phyloP scores from a whole-genome alignment of 2,888 invertebrate species.

The Rugalucina vietnamica region DNA sequence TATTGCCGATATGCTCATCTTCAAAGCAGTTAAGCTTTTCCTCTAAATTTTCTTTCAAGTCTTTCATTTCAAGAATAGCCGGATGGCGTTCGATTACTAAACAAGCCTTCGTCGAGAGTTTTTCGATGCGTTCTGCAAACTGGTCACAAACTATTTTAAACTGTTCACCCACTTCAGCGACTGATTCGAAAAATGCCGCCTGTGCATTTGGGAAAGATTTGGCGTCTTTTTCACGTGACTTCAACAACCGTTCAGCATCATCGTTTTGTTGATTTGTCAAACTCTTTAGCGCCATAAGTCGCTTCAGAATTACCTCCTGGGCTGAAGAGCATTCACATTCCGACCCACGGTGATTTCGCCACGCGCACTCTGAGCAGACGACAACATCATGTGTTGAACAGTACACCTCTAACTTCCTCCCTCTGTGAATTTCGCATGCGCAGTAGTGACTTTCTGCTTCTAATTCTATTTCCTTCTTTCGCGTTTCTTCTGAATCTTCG shows the following conservation, averaged over 20 bases:
- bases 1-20: background rate
- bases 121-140: conserved; percentile 41
- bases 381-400: conserved; percentile 55
- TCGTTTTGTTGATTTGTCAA: conserved; percentile 47
- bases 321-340: conserved; percentile 49
- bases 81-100: conserved; percentile 37
- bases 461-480: background rate
- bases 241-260: conserved; percentile 38
- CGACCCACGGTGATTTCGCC: conserved; percentile 29
- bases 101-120: conserved; percentile 37
- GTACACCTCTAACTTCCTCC: conserved; percentile 51
- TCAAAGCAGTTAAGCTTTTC: conserved; percentile 15
- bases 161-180: conserved; percentile 48
- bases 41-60: conserved; percentile 36
- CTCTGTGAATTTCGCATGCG: conserved; percentile 46
- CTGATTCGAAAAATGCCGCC: conserved; percentile 44
- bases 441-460: background rate
- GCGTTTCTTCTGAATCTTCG: background rate
- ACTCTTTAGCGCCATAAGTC: conserved; percentile 53
- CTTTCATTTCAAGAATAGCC: conserved; percentile 19
- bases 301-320: conserved; percentile 40
- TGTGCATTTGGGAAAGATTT: conserved; percentile 37
- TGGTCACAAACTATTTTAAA: conserved; percentile 34
- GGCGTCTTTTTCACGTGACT: background rate
- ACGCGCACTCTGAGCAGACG: conserved; percentile 55